Evolutionary conservation across 2,797 vertebrate genomes (phyloP), one percentile per base, ranked within the genome.

Genomic region (Chanos chanos): DNA sequence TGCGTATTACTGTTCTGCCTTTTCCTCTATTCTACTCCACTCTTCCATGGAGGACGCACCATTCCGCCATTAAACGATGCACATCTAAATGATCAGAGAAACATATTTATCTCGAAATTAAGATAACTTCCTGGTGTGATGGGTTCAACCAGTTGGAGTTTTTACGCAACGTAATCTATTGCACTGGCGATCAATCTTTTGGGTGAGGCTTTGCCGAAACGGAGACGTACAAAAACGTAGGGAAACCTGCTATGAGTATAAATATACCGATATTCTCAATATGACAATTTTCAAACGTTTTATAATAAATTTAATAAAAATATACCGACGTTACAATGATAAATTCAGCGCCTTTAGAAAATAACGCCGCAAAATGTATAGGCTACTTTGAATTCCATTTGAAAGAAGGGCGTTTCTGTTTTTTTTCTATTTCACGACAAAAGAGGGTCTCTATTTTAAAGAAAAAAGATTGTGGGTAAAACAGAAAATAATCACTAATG

Each of bases 191-290:
- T 77, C 71, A 76, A 78, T 78, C 78, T 55, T 53, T 64, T 58
- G 81, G 82, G 80, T 73, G 85, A 84, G 85, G 83, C 81, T 22
- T 74, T 41, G 43, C 64, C 27, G 45, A 64, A 62, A 45, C 9
- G 37, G 34, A 36, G 21, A 12, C 7, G 43, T 45, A n/a, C n/a
- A n/a, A n/a, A n/a, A n/a, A n/a, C n/a, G n/a, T n/a, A n/a, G n/a
- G n/a, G n/a, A n/a, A n/a, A n/a, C n/a, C n/a, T n/a, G n/a, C n/a
- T n/a, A n/a, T n/a, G n/a, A n/a, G n/a, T 40, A 2, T 33, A 3
- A 21, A 21, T 21, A 21, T 19, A 43, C 4, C 9, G 41, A 15
- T 16, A 15, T 6, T 16, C 37, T 1, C 15, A 9, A 28, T 5
- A 28, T 5, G n/a, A 36, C 2, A 13, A 36, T n/a, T 13, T 15